Conservation (phyloP, 2,888 invertebrate species). For the Mesodorylaimus sp. region DNA sequence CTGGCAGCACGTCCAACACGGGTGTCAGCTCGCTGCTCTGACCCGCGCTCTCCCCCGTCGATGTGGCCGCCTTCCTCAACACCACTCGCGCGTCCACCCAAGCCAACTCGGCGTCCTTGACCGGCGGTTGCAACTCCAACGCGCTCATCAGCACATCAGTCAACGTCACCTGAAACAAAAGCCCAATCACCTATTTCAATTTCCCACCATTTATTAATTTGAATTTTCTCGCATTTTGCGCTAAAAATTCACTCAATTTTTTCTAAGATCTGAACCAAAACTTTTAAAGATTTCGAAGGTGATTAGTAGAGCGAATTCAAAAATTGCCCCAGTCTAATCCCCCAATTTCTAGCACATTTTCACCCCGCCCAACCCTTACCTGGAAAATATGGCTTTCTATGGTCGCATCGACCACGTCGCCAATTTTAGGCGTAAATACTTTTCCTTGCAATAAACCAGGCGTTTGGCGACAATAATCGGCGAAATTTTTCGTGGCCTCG, state of each 20-base stretch:
- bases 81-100: conserved; percentile 47
- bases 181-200: neutral
- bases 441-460: conserved; percentile 16
- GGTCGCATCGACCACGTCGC: conserved; percentile 75
- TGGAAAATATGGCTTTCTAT: conserved; percentile 96
- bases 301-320: too few species aligned
- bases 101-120: conserved; percentile 75
- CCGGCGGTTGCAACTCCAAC: conserved; percentile 55
- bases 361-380: too few species aligned
- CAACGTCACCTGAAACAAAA: conserved; percentile 18
- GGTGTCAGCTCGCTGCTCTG: conserved; percentile 10
- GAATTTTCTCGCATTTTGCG: too few species aligned
- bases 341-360: too few species aligned
- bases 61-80: conserved; percentile 14
- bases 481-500: conserved; percentile 50
- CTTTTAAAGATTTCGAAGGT: too few species aligned
- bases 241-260: too few species aligned
- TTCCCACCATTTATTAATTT: too few species aligned
- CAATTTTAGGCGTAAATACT: conserved; percentile 56
- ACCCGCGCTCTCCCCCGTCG: conserved; percentile 17
- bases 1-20: conserved; percentile 20
- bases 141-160: conserved; percentile 41
- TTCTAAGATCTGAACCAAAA: too few species aligned
- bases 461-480: conserved; percentile 31
- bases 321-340: too few species aligned